These are phyloP conservation scores for Neodiprion fabricii DNA, from an alignment of 1,140 invertebrate species.

Conservation along the genomic window DNA sequence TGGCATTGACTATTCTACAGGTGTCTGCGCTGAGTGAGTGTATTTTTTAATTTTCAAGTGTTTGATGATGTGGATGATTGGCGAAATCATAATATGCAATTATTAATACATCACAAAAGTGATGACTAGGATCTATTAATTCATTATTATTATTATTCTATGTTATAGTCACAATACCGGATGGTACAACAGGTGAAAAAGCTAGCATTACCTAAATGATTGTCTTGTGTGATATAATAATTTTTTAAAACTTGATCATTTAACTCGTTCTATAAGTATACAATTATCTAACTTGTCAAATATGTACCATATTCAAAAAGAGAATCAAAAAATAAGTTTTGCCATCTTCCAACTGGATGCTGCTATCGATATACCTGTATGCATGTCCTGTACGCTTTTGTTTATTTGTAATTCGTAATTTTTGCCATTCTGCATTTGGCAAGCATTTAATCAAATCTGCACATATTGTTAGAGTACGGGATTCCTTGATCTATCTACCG, in stretches of 20 bases:
- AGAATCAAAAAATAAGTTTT: too few relatives aligned
- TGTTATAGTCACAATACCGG: conserved; percentile 43
- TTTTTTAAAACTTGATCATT: conserved; percentile 5
- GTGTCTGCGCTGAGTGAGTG: conserved; percentile 3
- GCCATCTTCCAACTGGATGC: too few relatives aligned
- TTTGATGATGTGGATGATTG: too few relatives aligned
- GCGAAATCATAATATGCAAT: too few relatives aligned
- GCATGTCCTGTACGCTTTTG: too few relatives aligned
- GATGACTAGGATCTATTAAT: background rate
- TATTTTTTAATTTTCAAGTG: background rate
- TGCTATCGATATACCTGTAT: too few relatives aligned
- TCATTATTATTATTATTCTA: conserved; percentile 35
- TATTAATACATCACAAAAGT: too few relatives aligned
- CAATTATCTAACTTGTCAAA: conserved; percentile 1
- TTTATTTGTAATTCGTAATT: too few relatives aligned
- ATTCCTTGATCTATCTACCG: too few relatives aligned
- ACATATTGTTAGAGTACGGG: too few relatives aligned
- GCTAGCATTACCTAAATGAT: conserved; percentile 18
- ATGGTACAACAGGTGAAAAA: conserved; percentile 42
- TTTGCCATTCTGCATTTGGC: too few relatives aligned
- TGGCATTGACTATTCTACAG: background rate
- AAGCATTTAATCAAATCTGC: too few relatives aligned
- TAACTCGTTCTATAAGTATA: conserved; percentile 10
- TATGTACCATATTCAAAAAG: background rate
- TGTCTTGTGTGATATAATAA: conserved; percentile 18